These are phyloP conservation scores for Oryzias javanicus DNA, from an alignment of 2,113 vertebrate species.

Conservation along the genomic window DNA sequence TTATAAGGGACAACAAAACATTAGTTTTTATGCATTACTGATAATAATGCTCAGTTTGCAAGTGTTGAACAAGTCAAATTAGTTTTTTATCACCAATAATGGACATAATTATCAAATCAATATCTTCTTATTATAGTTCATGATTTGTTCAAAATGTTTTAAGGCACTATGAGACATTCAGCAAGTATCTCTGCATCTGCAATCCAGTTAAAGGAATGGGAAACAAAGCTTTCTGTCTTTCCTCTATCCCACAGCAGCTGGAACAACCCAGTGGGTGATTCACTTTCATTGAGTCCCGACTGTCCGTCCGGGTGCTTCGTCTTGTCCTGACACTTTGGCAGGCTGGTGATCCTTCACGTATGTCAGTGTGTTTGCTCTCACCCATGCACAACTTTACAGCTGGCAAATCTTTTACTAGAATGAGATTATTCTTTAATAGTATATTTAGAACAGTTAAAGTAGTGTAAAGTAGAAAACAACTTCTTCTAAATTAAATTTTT, in stretches of 20 bases:
- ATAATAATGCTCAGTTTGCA: conserved; percentile 20
- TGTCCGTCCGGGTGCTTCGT: conserved; percentile 70
- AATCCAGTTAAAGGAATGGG: conserved; percentile 25
- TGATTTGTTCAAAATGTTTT: neutral
- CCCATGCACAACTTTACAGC: conserved; percentile 27
- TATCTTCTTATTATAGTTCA: neutral
- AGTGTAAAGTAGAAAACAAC: neutral
- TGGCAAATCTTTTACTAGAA: conserved; percentile 31
- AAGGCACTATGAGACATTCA: conserved; percentile 1
- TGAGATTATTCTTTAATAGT: conserved; percentile 19
- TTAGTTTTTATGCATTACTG: conserved; percentile 35
- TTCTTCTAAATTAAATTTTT: too few relatives aligned
- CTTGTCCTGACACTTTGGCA: conserved; percentile 63
- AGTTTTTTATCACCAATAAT: neutral
- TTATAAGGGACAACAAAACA: conserved; percentile 15
- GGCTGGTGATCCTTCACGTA: conserved; percentile 46
- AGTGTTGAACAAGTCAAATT: conserved; percentile 6
- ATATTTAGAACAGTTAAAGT: conserved; percentile 5
- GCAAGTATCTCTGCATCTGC: conserved; percentile 10
- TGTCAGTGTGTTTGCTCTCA: conserved; percentile 25
- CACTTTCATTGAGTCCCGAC: conserved; percentile 55
- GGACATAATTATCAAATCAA: neutral
- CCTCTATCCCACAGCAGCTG: conserved; percentile 53
- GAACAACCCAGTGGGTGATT: conserved; percentile 51
- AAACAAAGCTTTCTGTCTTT: conserved; percentile 46